Evolutionary conservation across 1,140 invertebrate genomes (phyloP).

Genomic region (Neodiprion fabricii): DNA sequence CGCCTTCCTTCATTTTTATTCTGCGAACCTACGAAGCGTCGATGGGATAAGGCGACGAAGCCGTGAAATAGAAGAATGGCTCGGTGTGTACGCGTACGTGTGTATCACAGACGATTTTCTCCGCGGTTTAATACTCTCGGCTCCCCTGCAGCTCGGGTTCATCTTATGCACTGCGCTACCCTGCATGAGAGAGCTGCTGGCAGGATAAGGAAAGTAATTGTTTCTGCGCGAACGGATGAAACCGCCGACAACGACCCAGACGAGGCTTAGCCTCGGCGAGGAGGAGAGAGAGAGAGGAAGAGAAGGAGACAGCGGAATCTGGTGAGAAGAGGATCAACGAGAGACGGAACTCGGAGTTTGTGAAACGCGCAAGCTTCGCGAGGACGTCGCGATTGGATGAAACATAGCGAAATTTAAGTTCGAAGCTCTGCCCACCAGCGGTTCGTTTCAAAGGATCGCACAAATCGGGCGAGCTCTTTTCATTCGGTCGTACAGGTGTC

Average conservation of each 20-base stretch:
- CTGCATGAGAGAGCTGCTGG: no score
- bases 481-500: background rate
- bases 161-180: constrained; percentile 8
- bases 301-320: constrained; percentile 23
- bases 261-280: constrained; percentile 20
- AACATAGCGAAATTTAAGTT: background rate
- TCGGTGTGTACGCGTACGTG: background rate
- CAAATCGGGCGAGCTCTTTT: background rate
- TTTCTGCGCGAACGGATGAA: constrained; percentile 22
- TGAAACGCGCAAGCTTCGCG: background rate
- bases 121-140: background rate
- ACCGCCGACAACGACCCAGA: constrained; percentile 15
- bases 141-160: constrained; percentile 7
- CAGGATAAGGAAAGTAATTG: background rate
- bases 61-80: background rate
- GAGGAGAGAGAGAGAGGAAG: constrained; percentile 19
- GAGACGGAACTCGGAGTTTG: background rate
- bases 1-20: background rate
- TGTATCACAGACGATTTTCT: background rate
- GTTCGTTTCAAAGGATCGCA: background rate
- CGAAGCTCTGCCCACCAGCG: background rate
- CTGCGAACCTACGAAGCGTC: constrained; percentile 4
- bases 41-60: constrained; percentile 3
- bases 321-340: constrained; percentile 23
- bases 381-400: background rate